These are phyloP conservation scores for Catharus bicknelli DNA, from an alignment of 2,113 vertebrate genomes.

Conservation along the genomic window DNA sequence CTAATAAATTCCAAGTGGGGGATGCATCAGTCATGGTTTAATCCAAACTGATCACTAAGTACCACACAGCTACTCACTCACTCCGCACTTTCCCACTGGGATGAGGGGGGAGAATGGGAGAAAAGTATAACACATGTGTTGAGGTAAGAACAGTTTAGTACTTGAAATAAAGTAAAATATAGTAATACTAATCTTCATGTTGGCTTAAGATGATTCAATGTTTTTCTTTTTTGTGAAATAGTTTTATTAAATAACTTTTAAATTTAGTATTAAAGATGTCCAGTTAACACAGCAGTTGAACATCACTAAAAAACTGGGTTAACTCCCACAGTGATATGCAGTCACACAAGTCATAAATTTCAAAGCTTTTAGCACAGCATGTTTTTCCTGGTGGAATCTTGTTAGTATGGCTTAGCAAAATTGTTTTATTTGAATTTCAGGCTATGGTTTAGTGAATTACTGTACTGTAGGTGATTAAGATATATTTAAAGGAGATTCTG, in stretches of 20 bases:
- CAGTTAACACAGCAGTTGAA: background rate
- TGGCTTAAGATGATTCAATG: background rate
- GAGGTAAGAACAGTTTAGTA: background rate
- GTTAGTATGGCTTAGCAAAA: background rate
- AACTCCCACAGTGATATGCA: background rate
- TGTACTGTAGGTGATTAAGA: background rate
- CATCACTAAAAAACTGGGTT: conserved; percentile 7
- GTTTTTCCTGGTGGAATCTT: background rate
- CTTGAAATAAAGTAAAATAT: background rate
- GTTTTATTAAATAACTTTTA: background rate
- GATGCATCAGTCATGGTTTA: background rate
- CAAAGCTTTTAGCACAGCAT: conserved; percentile 8
- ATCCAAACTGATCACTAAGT: background rate
- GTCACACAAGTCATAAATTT: conserved; percentile 30
- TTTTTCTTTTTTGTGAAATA: background rate
- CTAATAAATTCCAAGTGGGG: background rate
- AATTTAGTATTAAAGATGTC: background rate
- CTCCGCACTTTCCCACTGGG: background rate
- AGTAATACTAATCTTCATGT: background rate
- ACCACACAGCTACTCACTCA: background rate
- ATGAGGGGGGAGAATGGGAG: background rate
- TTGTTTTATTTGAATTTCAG: background rate
- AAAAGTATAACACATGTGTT: background rate
- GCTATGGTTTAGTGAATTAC: background rate
- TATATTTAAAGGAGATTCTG: background rate